These are phyloP conservation scores for Polylopha cassiicola DNA, from an alignment of 2,888 invertebrate species.

Conservation along the genomic window DNA sequence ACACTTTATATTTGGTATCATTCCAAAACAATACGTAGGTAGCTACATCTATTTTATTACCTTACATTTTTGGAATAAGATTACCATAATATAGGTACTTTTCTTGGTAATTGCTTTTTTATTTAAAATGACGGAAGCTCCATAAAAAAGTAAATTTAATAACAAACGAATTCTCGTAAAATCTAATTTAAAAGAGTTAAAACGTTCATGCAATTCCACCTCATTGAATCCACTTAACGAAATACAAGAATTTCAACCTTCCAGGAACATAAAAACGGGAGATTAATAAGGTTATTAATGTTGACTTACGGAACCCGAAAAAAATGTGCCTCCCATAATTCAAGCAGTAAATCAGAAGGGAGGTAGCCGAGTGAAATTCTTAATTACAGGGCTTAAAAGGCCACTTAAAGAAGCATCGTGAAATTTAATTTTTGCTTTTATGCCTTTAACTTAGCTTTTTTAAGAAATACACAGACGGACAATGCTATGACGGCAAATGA, in stretches of 20 bases:
- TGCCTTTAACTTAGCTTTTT: slow-evolving; percentile 10
- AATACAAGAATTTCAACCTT: neutral
- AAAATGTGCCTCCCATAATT: slow-evolving; percentile 41
- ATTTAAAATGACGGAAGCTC: no score
- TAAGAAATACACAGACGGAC: neutral
- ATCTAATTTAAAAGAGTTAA: no score
- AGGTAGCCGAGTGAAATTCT: slow-evolving; percentile 57
- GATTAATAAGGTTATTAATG: slow-evolving; percentile 16
- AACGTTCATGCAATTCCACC: no score
- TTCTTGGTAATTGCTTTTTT: no score
- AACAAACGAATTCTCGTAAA: no score
- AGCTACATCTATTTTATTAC: no score
- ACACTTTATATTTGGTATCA: no score
- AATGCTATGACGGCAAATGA: neutral
- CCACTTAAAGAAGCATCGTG: slow-evolving; percentile 36
- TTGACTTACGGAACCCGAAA: slow-evolving; percentile 19
- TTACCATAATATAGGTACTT: no score
- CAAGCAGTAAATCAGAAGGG: slow-evolving; percentile 53
- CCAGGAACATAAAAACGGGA: slow-evolving; percentile 16
- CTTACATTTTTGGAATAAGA: no score
- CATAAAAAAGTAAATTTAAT: no score
- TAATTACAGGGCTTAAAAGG: slow-evolving; percentile 54
- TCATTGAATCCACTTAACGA: no score
- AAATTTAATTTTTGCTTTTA: slow-evolving; percentile 44
- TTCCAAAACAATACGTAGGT: no score